phyloP scores from a whole-genome alignment of 2,113 vertebrate species.

The Solea senegalensis region DNA sequence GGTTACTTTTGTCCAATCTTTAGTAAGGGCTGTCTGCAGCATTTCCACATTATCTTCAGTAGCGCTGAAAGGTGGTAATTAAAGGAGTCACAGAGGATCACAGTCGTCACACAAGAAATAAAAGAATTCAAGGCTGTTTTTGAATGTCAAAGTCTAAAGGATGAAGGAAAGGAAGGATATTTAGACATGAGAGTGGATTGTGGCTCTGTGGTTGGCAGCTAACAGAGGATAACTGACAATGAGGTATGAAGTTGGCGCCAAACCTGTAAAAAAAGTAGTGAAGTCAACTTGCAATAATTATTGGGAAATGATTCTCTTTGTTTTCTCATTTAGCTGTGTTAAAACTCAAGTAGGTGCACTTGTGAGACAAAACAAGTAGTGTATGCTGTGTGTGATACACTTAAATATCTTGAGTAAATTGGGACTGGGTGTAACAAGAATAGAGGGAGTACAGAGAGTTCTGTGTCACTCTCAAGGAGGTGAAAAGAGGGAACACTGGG shows the following conservation, averaged over 20 bases:
- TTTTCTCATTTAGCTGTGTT: not conserved
- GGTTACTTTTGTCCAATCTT: slow-evolving; percentile 14
- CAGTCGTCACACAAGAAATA: slow-evolving; percentile 11
- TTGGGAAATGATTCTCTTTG: not conserved
- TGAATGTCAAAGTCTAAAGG: slow-evolving; percentile 32
- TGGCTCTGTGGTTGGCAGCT: slow-evolving; percentile 23
- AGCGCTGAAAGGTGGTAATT: slow-evolving; percentile 47
- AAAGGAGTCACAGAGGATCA: slow-evolving; percentile 45
- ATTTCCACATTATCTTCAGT: slow-evolving; percentile 17
- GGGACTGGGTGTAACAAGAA: not conserved
- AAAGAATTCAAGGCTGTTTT: slow-evolving; percentile 24
- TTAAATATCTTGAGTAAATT: not conserved
- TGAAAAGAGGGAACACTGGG: slow-evolving; percentile 65
- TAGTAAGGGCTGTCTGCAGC: slow-evolving; percentile 16
- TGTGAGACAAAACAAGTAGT: not conserved
- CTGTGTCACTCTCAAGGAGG: slow-evolving; percentile 28
- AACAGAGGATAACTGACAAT: slow-evolving; percentile 21
- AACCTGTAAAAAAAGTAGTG: not conserved
- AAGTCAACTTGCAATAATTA: not conserved
- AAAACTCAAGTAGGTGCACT: not conserved
- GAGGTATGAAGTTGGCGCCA: not conserved
- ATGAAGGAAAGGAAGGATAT: not conserved
- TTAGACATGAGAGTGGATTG: slow-evolving; percentile 17
- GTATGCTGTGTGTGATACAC: not conserved
- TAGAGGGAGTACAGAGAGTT: slow-evolving; percentile 10